Evolutionary conservation across 2,113 vertebrate species (phyloP).

Genomic region (Protomyctophum bolini): DNA sequence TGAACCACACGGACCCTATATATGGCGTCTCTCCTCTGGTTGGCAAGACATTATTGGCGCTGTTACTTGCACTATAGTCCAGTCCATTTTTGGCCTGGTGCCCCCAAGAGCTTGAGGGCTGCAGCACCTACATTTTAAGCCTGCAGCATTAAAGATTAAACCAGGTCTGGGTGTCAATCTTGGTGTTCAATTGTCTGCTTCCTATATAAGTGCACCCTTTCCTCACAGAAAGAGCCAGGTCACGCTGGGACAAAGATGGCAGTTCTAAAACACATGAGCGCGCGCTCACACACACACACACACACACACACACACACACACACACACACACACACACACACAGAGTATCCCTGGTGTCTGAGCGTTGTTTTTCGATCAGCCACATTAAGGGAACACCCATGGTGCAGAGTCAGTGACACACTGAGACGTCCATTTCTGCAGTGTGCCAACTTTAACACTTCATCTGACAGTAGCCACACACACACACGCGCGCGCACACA

Average conservation of each 20-base stretch:
- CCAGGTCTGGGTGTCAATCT: no score
- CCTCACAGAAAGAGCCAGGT: slow-evolving; percentile 62
- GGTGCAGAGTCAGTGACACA: slow-evolving; percentile 54
- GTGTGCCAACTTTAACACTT: slow-evolving; percentile 57
- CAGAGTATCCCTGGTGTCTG: slow-evolving; percentile 44
- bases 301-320: slow-evolving; percentile 17
- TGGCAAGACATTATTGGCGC: no score
- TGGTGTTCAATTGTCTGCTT: no score
- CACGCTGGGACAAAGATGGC: slow-evolving; percentile 54
- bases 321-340: slow-evolving; percentile 46
- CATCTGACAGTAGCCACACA: slow-evolving; percentile 34
- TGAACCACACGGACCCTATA: slow-evolving; percentile 20
- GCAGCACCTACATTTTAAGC: no score
- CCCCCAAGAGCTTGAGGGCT: no score
- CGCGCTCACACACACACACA: slow-evolving; percentile 47
- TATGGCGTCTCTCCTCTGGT: no score
- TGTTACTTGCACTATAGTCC: no score
- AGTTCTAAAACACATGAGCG: slow-evolving; percentile 53
- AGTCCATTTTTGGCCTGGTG: no score
- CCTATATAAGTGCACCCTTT: no score
- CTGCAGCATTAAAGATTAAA: no score
- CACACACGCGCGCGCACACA: background rate
- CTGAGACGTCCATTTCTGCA: slow-evolving; percentile 41
- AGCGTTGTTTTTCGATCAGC: slow-evolving; percentile 62
- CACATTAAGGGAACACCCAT: slow-evolving; percentile 73